A percentile compares a stretch with the other conserved stretches of the same genome.
Conservation (phyloP, 2,888 invertebrate species). For the Tholera decimalis region DNA sequence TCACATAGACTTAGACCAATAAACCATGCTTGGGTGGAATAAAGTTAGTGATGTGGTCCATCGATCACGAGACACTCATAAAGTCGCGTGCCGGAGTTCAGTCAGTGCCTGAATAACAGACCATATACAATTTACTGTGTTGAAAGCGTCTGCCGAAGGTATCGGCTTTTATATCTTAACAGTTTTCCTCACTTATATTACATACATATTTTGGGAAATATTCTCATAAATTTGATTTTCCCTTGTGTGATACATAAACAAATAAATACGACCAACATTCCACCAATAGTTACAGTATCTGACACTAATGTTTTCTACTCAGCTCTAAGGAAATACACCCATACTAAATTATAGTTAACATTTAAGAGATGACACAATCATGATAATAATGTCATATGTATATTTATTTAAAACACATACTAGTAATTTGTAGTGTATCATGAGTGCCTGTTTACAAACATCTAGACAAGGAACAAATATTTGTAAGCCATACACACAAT, state of each 20-base stretch:
- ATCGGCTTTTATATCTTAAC: slow-evolving; percentile 45
- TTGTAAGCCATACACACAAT: too few relatives aligned
- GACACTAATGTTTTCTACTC: not conserved
- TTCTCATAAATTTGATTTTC: slow-evolving; percentile 35
- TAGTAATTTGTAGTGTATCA: too few relatives aligned
- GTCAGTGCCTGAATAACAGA: slow-evolving; percentile 54
- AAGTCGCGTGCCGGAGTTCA: slow-evolving; percentile 41
- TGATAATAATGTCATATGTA: too few relatives aligned
- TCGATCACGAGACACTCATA: slow-evolving; percentile 58
- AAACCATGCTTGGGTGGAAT: slow-evolving; percentile 55
- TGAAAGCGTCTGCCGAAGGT: slow-evolving; percentile 38
- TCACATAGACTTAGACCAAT: slow-evolving; percentile 58
- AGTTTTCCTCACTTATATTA: slow-evolving; percentile 47
- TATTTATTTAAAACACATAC: too few relatives aligned
- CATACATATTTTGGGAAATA: slow-evolving; percentile 47
- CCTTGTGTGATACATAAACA: slow-evolving; percentile 25
- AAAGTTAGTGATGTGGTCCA: slow-evolving; percentile 49
- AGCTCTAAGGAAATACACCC: not conserved
- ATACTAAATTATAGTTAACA: too few relatives aligned
- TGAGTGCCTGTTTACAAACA: too few relatives aligned
- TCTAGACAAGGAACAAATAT: too few relatives aligned
- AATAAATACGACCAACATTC: slow-evolving; percentile 20
- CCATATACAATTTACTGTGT: slow-evolving; percentile 51
- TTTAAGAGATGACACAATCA: too few relatives aligned
- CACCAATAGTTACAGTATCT: not conserved